A percentile compares a stretch with the other conserved stretches of the same genome.
These are phyloP conservation scores for Oryzias curvinotus DNA, from an alignment of 2,113 vertebrate species.

Conservation along the genomic window DNA sequence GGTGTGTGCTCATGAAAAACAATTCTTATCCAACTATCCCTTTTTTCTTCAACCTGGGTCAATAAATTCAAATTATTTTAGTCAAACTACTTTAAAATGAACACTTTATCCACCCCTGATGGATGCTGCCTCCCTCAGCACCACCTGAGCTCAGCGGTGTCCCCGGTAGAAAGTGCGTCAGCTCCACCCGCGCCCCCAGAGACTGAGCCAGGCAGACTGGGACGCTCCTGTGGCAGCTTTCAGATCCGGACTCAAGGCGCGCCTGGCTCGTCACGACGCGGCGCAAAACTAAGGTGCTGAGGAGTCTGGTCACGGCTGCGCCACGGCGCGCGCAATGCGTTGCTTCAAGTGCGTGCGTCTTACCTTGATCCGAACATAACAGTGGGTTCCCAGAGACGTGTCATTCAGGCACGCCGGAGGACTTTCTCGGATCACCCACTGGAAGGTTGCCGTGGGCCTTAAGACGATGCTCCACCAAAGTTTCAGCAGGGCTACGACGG, in stretches of 20 bases:
- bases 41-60: too few relatives aligned
- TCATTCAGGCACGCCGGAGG: conserved; percentile 90
- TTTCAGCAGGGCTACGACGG: conserved; percentile 84
- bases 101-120: conserved; percentile 38
- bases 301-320: not conserved
- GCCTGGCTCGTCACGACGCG: conserved; percentile 34
- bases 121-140: conserved; percentile 50
- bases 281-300: conserved; percentile 25
- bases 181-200: conserved; percentile 10
- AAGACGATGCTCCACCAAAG: conserved; percentile 90
- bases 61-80: too few relatives aligned
- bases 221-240: not conserved
- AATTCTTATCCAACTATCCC: too few relatives aligned
- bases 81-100: not conserved
- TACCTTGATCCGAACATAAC: conserved; percentile 94
- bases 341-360: conserved; percentile 25
- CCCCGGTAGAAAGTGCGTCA: not conserved
- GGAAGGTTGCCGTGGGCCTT: conserved; percentile 85
- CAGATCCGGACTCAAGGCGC: conserved; percentile 29
- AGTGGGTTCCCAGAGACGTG: conserved; percentile 95
- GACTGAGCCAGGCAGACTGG: too few relatives aligned
- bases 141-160: not conserved
- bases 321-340: not conserved
- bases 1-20: too few relatives aligned
- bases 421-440: conserved; percentile 82